Percentiles rank a stretch among this genome's conserved stretches.
Conservation (phyloP, 2,113 vertebrate species). For the Panurus biarmicus region DNA sequence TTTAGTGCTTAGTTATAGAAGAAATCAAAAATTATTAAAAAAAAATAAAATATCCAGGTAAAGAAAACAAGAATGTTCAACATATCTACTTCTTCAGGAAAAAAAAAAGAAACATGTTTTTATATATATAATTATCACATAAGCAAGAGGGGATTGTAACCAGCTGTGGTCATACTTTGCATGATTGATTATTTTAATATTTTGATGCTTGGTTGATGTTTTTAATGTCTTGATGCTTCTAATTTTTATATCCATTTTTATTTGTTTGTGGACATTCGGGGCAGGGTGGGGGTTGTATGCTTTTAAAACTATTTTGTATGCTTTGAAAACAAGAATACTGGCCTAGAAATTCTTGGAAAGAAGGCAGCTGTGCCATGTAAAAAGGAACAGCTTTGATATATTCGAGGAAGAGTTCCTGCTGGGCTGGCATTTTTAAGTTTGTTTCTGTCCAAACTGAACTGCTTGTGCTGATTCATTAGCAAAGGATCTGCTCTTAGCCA, state of each 20-base stretch:
- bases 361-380: neutral
- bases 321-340: neutral
- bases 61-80: neutral
- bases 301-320: neutral
- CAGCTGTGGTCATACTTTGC: neutral
- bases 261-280: neutral
- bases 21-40: neutral
- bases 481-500: neutral
- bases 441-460: neutral
- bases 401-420: slow-evolving; percentile 36
- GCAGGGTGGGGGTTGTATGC: neutral
- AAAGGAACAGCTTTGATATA: slow-evolving; percentile 29
- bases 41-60: neutral
- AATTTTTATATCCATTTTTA: neutral
- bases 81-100: neutral
- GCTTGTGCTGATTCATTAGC: neutral
- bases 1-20: neutral
- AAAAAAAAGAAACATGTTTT: neutral
- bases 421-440: slow-evolving; percentile 27
- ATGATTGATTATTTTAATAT: neutral
- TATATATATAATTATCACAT: neutral
- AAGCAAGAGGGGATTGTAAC: neutral
- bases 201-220: neutral
- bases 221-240: neutral
- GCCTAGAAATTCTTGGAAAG: slow-evolving; percentile 33